Evolutionary conservation across 2,113 vertebrate species (phyloP), one percentile per base, ranked within the genome.

Genomic region (Tragelaphus buxtoni): DNA sequence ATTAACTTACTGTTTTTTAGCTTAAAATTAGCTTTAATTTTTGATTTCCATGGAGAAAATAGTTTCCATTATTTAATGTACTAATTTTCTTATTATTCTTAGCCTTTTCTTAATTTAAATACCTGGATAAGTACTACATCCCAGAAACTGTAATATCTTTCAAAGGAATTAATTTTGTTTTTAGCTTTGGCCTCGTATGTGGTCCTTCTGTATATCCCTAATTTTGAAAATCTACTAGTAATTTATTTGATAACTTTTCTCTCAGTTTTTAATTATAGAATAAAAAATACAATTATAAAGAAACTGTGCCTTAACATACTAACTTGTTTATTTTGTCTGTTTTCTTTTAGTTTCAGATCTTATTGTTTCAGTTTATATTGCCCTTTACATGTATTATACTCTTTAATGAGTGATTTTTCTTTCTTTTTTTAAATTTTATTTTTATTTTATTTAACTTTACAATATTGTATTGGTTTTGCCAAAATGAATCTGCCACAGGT

Each of bases 1-100:
- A 35, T 77, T 65, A 39, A 72, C 51, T 95, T 51, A 3, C 6
- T n/a, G 0, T 45, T 61, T 88, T 80, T 80, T 90, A 92, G 42
- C 42, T 84, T 92, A 72, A 87, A 90, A 74, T 1, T 32, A 77
- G 35, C 30, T 74, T 90, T 87, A 58, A 18, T 63, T 89, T 30
- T 94, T 92, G 65, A 72, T 63, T 39, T 90, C 69, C 47, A 69
- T 49, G 69, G 53, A 96, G 53, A 83, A 96, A 94, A 65, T 90
- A 60, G 10, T 77, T 87, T 94, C 76, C 13, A 3, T 42, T 77
- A 81, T 90, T 87, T 93, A 80, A 76, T 88, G 3, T 53, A 28
- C 10, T 61, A 63, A 92, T 88, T 93, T 77, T 84, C 53, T 24
- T 53, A 56, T 80, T 83, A 60, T 87, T 82, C 14, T 47, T 77